Percentiles rank a stretch among this genome's conserved stretches.
phyloP scores from a whole-genome alignment of 2,113 vertebrate genomes.

The Petrocephalus zakoni region DNA sequence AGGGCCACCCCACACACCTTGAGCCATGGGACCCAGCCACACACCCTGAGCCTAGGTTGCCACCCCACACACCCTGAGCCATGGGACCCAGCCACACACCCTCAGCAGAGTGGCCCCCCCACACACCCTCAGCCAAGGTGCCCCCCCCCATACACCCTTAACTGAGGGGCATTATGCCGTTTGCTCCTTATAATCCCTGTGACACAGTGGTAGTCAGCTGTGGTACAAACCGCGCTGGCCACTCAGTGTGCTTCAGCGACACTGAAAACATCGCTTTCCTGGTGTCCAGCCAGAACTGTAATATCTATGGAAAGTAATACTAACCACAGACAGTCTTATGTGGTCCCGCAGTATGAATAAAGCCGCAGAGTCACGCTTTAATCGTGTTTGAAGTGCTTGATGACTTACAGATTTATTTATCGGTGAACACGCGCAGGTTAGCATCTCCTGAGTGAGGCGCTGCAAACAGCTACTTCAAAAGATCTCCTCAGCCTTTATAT shows the following conservation, averaged over 20 bases:
- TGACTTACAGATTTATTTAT: slow-evolving; percentile 29
- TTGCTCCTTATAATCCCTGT: not conserved
- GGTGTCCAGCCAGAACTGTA: not conserved
- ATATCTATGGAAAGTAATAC: not conserved
- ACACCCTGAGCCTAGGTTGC: too few relatives aligned
- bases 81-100: not conserved
- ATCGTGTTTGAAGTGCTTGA: not conserved
- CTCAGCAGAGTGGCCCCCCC: not conserved
- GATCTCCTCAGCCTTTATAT: slow-evolving; percentile 36
- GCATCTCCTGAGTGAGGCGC: slow-evolving; percentile 22
- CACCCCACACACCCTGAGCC: not conserved
- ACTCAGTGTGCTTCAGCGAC: not conserved
- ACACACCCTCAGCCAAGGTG: too few relatives aligned
- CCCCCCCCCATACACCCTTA: too few relatives aligned
- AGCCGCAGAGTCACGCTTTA: not conserved
- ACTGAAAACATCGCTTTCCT: not conserved
- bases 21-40: not conserved
- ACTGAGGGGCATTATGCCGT: not conserved
- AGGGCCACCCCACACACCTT: not conserved
- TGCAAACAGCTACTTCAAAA: slow-evolving; percentile 34
- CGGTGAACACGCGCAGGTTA: slow-evolving; percentile 35
- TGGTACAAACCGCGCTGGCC: not conserved
- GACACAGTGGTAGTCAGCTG: not conserved
- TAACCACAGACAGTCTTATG: not conserved
- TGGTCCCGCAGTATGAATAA: not conserved